These are phyloP conservation scores for Hestina assimilis DNA, from an alignment of 1,140 invertebrate species.

Conservation along the genomic window DNA sequence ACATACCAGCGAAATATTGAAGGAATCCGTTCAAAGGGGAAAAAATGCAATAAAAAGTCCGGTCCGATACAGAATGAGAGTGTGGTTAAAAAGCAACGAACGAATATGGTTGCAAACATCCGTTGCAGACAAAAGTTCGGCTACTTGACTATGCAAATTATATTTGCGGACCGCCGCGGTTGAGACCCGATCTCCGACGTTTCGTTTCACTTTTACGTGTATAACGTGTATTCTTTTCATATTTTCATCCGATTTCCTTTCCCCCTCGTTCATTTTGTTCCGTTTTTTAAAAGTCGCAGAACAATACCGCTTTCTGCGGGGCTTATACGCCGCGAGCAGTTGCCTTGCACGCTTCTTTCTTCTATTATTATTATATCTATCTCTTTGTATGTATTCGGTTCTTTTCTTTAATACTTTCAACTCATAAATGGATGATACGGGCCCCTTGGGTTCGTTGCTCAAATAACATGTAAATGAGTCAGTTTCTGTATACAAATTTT, in stretches of 20 bases:
- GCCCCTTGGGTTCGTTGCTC: slow-evolving; percentile 67
- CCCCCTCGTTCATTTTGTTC: slow-evolving; percentile 75
- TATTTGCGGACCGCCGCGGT: slow-evolving; percentile 74
- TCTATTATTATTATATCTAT: slow-evolving; percentile 70
- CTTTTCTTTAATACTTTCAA: slow-evolving; percentile 76
- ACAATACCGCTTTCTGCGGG: slow-evolving; percentile 72
- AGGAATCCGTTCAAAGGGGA: slow-evolving; percentile 77
- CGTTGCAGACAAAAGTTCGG: slow-evolving; percentile 74
- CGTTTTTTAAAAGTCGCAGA: slow-evolving; percentile 75
- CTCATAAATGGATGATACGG: slow-evolving; percentile 75
- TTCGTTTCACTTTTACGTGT: slow-evolving; percentile 70
- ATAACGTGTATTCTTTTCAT: slow-evolving; percentile 76
- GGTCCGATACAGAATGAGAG: slow-evolving; percentile 69
- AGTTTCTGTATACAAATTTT: slow-evolving; percentile 29
- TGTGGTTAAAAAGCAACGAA: slow-evolving; percentile 76
- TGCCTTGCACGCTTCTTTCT: slow-evolving; percentile 71
- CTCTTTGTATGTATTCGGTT: slow-evolving; percentile 72
- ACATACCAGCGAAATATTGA: slow-evolving; percentile 75
- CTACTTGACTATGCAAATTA: slow-evolving; percentile 78
- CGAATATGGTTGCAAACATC: slow-evolving; percentile 75
- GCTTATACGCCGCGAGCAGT: slow-evolving; percentile 70
- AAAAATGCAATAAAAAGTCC: slow-evolving; percentile 77
- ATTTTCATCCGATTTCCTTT: slow-evolving; percentile 78
- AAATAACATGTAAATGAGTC: slow-evolving; percentile 77
- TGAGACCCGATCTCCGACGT: slow-evolving; percentile 67